Evolutionary conservation across 2,797 vertebrate species (phyloP), one percentile per base, ranked within the genome.

Genomic region (Sternotherus odoratus): DNA sequence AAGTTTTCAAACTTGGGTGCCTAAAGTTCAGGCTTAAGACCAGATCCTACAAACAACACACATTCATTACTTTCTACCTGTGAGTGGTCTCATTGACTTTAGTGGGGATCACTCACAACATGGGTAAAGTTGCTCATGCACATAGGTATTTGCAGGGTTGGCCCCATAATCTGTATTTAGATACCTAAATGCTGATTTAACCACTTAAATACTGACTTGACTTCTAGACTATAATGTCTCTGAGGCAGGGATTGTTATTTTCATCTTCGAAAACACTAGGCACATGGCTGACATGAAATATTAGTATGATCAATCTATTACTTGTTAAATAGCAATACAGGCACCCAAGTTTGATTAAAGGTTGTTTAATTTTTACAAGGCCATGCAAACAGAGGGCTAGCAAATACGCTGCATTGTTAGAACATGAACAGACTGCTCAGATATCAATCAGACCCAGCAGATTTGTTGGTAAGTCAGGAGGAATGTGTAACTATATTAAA

Each of bases 191-290:
- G 23, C 60, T 19, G 60, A n/a, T 63, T 63, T 63, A 63, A 63
- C 60, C 6, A 6, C 16, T 30, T 75, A 75, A 74, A 57, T 57
- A 30, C 21, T 7, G 2, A 56, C 2, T 1, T 0, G 0, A 80
- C 89, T 57, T 75, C 30, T 8, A 78, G 33, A 43, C 57, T 50
- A 53, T 77, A n/a, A 21, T 51, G 15, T 5, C 48, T 46, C 0
- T 86, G 26, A 3, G 46, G 48, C 10, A 16, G 4, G 43, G 15
- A 9, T 7, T 21, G 77, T 28, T 36, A 12, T 30, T 1, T 63
- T 23, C 26, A 77, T 28, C 63, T 83, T 77, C 50, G n/a, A 63
- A 81, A 90, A 56, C 56, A 82, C 57, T 0, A 4, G 63, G 21
- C 5, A 36, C 26, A 75, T 5, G 74, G 36, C 21, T n/a, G 87